Evolutionary conservation across 1,140 invertebrate genomes (phyloP), one percentile per base, ranked within the genome.

Genomic region (Drosophila persimilis): DNA sequence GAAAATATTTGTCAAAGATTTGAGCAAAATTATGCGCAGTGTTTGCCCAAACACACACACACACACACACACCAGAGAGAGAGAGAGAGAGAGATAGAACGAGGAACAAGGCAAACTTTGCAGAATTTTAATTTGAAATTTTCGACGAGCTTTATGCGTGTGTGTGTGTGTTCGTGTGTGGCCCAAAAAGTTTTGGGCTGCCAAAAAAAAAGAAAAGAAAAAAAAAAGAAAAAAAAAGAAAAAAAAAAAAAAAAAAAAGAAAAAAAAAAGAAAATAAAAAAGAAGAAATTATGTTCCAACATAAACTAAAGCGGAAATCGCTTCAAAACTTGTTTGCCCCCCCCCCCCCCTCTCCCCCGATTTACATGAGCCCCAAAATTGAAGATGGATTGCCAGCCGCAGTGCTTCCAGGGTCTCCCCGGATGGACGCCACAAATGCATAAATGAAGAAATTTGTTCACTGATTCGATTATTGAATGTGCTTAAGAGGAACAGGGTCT

Each of bases 1-100:
- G 81, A 81, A 85, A 85, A 85, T 85, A 85, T 85, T 85, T 86
- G 81, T 86, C 77, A 86, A 85, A 85, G 81, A 85, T 85, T 85
- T 86, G 81, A 75, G 69, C 64, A 85, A 86, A 85, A 85, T 85
- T 85, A 85, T 85, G 81, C 81, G 81, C 81, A 85, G 81, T 85
- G 81, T 85, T 86, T 85, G 81, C 73, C 51, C 73, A 84, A 85
- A 86, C 79, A 85, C 63, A 73, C 51, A 48, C 60, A 58, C 20
- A 57, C 24, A 52, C 70, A 72, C 64, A 71, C 60, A 66, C 17
- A 29, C 64, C 15, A 75, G 60, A 66, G 15, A 17, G 17, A 17
- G 17, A 17, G 17, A 17, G 17, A 17, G 17, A 17, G 17, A 17
- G 22, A 43, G 15, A 58, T 9, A 56, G 22, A 58, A 35, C 48